Percentiles rank a stretch among this genome's conserved stretches.
phyloP scores from a whole-genome alignment of 2,797 vertebrate genomes.

The Periophthalmus magnuspinnatus region DNA sequence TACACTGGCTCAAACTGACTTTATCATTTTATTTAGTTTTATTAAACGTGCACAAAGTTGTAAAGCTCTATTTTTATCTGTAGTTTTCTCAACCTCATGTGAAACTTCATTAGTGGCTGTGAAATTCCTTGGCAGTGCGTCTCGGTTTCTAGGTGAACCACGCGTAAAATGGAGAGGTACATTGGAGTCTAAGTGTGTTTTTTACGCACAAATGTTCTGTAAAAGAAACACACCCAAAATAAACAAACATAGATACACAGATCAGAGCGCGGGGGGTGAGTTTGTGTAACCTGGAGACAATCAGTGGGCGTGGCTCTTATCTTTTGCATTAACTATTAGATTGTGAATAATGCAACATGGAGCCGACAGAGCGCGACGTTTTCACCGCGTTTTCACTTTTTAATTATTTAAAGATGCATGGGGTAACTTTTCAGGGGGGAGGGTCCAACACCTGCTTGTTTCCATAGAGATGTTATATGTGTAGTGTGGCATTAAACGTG shows the following conservation, averaged over 20 bases:
- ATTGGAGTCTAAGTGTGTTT: not conserved
- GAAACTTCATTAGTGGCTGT: conserved; percentile 46
- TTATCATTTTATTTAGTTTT: not conserved
- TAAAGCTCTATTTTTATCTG: not conserved
- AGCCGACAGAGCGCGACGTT: not conserved
- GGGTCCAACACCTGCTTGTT: too few species aligned
- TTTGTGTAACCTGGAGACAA: conserved; percentile 21
- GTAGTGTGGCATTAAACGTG: too few species aligned
- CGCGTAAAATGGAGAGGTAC: conserved; percentile 4
- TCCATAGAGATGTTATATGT: not conserved
- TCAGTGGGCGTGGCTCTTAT: conserved; percentile 16
- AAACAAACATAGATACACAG: not conserved
- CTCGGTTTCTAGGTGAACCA: conserved; percentile 15
- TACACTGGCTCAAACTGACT: not conserved
- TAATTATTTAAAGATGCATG: too few species aligned
- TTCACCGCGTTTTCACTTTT: not conserved
- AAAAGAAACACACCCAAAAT: too few species aligned
- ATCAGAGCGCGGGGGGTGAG: not conserved
- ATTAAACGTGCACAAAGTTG: not conserved
- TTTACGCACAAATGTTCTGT: not conserved
- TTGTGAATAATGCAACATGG: not conserved
- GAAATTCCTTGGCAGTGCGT: conserved; percentile 54
- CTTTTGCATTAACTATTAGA: not conserved
- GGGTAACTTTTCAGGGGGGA: too few species aligned
- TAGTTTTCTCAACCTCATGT: conserved; percentile 39